A percentile compares a stretch with the other conserved stretches of the same genome.
phyloP scores from a whole-genome alignment of 35 echinoderm and acorn worm species.

The Acanthaster planci region DNA sequence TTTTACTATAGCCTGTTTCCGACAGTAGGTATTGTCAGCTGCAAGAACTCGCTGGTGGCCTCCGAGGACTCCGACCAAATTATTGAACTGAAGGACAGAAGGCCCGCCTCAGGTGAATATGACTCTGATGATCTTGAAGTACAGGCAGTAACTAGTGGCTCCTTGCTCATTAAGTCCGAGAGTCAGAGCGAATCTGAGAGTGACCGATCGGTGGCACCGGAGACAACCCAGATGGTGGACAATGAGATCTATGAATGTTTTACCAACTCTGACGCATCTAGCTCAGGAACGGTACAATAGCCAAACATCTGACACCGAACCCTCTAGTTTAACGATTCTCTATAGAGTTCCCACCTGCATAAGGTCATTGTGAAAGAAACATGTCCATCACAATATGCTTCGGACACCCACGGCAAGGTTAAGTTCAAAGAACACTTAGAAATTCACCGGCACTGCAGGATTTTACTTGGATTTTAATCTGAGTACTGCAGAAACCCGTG shows the following conservation, averaged over 20 bases:
- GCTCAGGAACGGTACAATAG: background rate
- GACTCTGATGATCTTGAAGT: constrained; percentile 36
- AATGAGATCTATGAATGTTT: constrained; percentile 89
- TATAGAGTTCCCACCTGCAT: no score
- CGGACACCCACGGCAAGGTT: no score
- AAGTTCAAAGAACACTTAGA: no score
- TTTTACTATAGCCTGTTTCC: constrained; percentile 91
- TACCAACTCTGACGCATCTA: constrained; percentile 8
- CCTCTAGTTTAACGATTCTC: no score
- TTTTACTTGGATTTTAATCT: no score
- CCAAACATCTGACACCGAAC: no score
- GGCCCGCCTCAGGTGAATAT: constrained; percentile 23
- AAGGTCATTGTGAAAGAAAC: no score
- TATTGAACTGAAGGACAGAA: constrained; percentile 11
- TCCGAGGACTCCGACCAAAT: background rate
- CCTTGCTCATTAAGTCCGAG: constrained; percentile 22
- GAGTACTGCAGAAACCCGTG: no score
- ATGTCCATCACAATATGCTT: no score
- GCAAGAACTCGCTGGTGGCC: constrained; percentile 9
- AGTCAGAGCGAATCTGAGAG: background rate
- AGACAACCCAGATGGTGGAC: constrained; percentile 76
- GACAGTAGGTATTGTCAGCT: constrained; percentile 17
- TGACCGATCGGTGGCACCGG: constrained; percentile 7
- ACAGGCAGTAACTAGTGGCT: constrained; percentile 28
- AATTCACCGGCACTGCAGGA: no score